These are phyloP conservation scores for Drosophila gaucha DNA, from an alignment of 2,888 invertebrate genomes.

Conservation along the genomic window DNA sequence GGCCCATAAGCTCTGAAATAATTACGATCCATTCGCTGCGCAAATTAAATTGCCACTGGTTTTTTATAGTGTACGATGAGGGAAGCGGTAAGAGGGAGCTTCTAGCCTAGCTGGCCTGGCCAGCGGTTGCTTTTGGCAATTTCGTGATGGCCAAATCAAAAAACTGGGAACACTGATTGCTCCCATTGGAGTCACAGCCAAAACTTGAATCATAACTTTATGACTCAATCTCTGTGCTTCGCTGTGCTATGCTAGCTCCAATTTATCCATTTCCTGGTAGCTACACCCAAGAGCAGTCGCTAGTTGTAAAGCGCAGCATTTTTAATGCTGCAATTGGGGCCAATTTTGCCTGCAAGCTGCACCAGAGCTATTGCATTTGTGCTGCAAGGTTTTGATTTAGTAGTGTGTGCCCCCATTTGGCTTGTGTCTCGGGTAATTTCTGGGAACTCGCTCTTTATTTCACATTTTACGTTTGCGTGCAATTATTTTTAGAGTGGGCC, in stretches of 20 bases:
- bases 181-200: slow-evolving; percentile 29
- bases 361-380: slow-evolving; percentile 20
- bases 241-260: slow-evolving; percentile 24
- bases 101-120: slow-evolving; percentile 27
- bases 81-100: slow-evolving; percentile 17
- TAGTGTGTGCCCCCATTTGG: slow-evolving; percentile 34
- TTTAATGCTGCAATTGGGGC: slow-evolving; percentile 45
- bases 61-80: slow-evolving; percentile 26
- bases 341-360: slow-evolving; percentile 49
- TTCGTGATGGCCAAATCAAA: slow-evolving; percentile 59
- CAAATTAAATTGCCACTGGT: slow-evolving; percentile 71
- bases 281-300: slow-evolving; percentile 41
- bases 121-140: slow-evolving; percentile 26
- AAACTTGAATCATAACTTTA: slow-evolving; percentile 42
- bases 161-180: slow-evolving; percentile 41
- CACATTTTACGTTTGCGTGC: slow-evolving; percentile 29
- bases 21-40: slow-evolving; percentile 53
- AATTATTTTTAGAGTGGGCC: slow-evolving; percentile 24
- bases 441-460: slow-evolving; percentile 36
- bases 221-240: slow-evolving; percentile 45
- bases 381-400: slow-evolving; percentile 38
- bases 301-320: slow-evolving; percentile 33
- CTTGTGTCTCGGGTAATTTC: slow-evolving; percentile 42
- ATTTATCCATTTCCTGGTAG: slow-evolving; percentile 52
- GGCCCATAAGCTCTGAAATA: slow-evolving; percentile 36